Evolutionary conservation across 2,113 vertebrate species (phyloP).

Genomic region (Colistium nudipinnis): DNA sequence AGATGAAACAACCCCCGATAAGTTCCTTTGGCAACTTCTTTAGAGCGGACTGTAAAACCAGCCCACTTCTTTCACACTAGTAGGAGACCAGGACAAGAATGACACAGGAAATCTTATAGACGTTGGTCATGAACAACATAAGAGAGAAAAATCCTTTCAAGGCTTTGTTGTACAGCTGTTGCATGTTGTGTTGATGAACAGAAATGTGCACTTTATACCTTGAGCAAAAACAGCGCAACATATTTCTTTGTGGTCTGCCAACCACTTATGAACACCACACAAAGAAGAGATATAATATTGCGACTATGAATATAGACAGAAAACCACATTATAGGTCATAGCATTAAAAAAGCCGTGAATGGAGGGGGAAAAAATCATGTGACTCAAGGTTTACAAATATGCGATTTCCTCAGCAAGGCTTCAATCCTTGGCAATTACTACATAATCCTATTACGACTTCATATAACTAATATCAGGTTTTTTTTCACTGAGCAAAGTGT

Average conservation of each 20-base stretch:
- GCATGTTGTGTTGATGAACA: no score
- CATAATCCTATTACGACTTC: constrained; percentile 57
- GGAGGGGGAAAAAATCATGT: constrained; percentile 11
- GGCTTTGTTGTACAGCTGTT: background rate
- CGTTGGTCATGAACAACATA: no score
- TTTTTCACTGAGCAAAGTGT: constrained; percentile 20
- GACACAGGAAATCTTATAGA: background rate
- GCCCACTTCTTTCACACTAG: background rate
- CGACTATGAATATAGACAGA: background rate
- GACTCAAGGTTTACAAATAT: background rate
- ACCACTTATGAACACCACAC: no score
- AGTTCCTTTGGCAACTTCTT: background rate
- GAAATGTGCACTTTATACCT: no score
- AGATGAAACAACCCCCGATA: background rate
- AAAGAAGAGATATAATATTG: background rate
- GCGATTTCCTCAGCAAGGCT: constrained; percentile 36
- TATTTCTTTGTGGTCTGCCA: no score
- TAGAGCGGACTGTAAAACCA: background rate
- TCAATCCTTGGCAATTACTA: constrained; percentile 13
- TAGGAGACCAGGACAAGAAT: background rate
- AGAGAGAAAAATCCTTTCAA: background rate
- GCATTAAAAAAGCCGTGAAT: background rate
- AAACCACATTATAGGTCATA: background rate
- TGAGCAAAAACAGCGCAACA: no score
- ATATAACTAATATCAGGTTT: constrained; percentile 27